Evolutionary conservation across 2,797 vertebrate genomes (phyloP).

Genomic region (Acridotheres tristis): DNA sequence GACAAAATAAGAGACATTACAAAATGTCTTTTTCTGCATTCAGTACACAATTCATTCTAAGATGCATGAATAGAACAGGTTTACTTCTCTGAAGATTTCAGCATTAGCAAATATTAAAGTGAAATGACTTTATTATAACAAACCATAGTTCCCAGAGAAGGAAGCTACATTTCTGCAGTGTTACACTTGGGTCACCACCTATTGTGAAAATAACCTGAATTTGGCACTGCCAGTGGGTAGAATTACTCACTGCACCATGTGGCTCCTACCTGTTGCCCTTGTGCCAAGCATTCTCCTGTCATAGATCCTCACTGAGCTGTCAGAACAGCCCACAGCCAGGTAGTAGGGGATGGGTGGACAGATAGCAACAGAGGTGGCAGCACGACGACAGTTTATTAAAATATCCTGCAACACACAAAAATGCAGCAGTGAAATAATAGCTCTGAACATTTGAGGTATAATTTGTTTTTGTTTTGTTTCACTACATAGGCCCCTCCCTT

Average conservation of each 20-base stretch:
- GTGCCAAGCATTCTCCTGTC: constrained; percentile 96
- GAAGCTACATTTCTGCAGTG: neutral
- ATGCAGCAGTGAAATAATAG: neutral
- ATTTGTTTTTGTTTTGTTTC: neutral
- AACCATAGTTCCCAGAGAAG: neutral
- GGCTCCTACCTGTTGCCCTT: constrained; percentile 88
- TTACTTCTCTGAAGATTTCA: neutral
- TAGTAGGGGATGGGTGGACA: constrained; percentile 95
- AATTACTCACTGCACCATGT: neutral
- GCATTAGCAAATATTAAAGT: neutral
- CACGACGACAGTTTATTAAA: constrained; percentile 96
- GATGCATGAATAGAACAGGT: neutral
- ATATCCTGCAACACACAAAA: constrained; percentile 85
- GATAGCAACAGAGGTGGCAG: constrained; percentile 96
- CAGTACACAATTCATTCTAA: neutral
- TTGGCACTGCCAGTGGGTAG: neutral
- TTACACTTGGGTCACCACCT: neutral
- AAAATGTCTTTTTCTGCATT: neutral
- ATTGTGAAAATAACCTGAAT: neutral
- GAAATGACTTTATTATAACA: neutral
- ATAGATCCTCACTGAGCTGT: constrained; percentile 97
- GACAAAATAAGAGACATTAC: neutral
- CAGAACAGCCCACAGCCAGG: constrained; percentile 96
- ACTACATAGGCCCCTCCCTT: neutral
- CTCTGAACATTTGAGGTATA: neutral